These are phyloP conservation scores for Cantharis flavilabris DNA, from an alignment of 2,888 invertebrate genomes.

Conservation along the genomic window DNA sequence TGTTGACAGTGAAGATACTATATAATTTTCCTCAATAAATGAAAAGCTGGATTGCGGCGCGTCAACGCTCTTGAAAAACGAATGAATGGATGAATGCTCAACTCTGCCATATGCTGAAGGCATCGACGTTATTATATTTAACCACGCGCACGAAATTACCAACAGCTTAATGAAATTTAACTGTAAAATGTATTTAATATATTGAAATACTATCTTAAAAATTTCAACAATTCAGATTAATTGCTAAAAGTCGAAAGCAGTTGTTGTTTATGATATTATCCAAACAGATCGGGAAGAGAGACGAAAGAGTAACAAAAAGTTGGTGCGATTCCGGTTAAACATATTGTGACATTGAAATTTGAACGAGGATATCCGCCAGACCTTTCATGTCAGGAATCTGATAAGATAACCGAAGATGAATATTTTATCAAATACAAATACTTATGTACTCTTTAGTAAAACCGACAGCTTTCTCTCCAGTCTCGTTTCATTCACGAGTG, in stretches of 20 bases:
- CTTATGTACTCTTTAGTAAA: conserved; percentile 9
- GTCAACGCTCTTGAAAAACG: neutral
- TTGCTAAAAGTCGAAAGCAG: neutral
- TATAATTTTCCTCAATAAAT: neutral
- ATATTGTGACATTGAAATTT: conserved; percentile 3
- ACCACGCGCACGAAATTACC: neutral
- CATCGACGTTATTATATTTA: neutral
- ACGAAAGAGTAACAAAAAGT: neutral
- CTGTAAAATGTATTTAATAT: neutral
- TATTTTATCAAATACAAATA: neutral
- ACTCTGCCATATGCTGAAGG: neutral
- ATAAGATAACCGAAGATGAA: neutral
- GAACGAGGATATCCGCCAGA: conserved; percentile 1
- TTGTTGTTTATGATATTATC: neutral
- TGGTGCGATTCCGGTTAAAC: neutral
- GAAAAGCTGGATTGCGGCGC: neutral
- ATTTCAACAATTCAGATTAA: neutral
- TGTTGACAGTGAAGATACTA: neutral
- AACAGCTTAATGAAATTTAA: neutral
- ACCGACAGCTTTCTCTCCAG: conserved; percentile 16
- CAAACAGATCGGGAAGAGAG: neutral
- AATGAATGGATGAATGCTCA: neutral
- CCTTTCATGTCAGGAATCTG: neutral
- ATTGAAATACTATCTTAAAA: neutral
- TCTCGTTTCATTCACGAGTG: conserved; percentile 23